Evolutionary conservation across 1,140 invertebrate species (phyloP), one percentile per base, ranked within the genome.

Genomic region (Camponotus vicinus): DNA sequence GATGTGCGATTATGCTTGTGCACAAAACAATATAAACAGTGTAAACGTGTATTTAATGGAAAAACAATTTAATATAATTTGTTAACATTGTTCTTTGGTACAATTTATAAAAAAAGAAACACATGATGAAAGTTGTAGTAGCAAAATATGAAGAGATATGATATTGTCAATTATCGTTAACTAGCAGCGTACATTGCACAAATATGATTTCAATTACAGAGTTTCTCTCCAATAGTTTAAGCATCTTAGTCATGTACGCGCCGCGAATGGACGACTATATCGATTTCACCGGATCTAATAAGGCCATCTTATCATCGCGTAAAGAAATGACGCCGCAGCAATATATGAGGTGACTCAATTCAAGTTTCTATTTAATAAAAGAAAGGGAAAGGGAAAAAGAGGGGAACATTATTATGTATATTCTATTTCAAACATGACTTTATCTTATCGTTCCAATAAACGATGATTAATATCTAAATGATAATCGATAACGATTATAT

Each of bases 201-300:
- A 73, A 59, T 82, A 61, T 71, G 37, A 88, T 59, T 55, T 55
- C 57, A 55, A 84, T 88, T 66, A 63, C 32, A 32, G 71, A 63
- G 87, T 88, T 85, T 85, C 87, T 69, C 77, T 55, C 63, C 4
- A 37, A 88, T 52, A 63, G 32, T 55, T 52, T n/a, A 49, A 49
- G 21, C 55, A 37, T 59, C 21, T 71, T 59, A 11, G 42, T 9
- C 9, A 32, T 40, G 18, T 66, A 55, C 13, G 59, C 55, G 42
- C n/a, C 27, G 45, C 42, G 67, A 32, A 86, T 4, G 37, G 27
- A 80, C 45, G 66, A 88, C 69, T 32, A 34, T 88, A 82, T 82
- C 78, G 86, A 88, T 88, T 85, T 77, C 76, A 76, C 86, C 32
- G 27, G 15, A 67, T 11, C 32, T 34, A 55, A 34, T 52, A 57